phyloP scores from a whole-genome alignment of 2,113 vertebrate species.

The Uria lomvia region DNA sequence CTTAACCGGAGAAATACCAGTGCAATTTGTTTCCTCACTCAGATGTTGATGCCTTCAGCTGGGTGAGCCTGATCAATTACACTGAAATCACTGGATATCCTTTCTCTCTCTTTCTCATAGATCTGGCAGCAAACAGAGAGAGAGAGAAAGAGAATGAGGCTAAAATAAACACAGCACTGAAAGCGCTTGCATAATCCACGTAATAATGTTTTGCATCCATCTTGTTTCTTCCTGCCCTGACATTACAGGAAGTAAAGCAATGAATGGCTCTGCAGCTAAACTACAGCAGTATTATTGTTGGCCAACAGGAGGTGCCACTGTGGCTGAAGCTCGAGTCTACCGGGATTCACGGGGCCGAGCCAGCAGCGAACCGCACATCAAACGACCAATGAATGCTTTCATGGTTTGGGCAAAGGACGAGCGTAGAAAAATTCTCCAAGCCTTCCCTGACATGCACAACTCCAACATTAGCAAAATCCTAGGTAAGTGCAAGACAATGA shows the following conservation, averaged over 20 bases:
- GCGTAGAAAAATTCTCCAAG: constrained; percentile 97
- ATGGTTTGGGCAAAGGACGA: constrained; percentile 99
- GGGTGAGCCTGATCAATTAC: not conserved
- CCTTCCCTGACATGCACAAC: constrained; percentile 99
- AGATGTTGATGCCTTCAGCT: not conserved
- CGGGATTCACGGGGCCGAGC: constrained; percentile 93
- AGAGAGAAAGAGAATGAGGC: not conserved
- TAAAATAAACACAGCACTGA: constrained; percentile 6
- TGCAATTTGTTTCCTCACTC: not conserved
- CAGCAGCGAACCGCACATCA: constrained; percentile 98
- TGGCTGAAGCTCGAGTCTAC: constrained; percentile 94
- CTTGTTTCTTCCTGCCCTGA: constrained; percentile 85
- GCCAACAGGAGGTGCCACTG: constrained; percentile 97
- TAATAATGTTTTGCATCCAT: constrained; percentile 81
- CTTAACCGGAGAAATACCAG: not conserved
- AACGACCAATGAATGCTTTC: constrained; percentile 99
- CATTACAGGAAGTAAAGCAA: constrained; percentile 84
- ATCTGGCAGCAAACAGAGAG: not conserved
- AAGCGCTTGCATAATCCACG: not conserved
- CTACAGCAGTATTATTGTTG: constrained; percentile 94
- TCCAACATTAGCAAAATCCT: constrained; percentile 99
- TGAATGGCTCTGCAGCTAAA: constrained; percentile 93
- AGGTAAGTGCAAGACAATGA: constrained; percentile 75
- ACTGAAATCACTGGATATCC: not conserved
- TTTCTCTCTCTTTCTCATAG: not conserved